Base-by-base conservation (phyloP, 2,888 invertebrate genomes). In the Ypsolopha scabrella region DNA sequence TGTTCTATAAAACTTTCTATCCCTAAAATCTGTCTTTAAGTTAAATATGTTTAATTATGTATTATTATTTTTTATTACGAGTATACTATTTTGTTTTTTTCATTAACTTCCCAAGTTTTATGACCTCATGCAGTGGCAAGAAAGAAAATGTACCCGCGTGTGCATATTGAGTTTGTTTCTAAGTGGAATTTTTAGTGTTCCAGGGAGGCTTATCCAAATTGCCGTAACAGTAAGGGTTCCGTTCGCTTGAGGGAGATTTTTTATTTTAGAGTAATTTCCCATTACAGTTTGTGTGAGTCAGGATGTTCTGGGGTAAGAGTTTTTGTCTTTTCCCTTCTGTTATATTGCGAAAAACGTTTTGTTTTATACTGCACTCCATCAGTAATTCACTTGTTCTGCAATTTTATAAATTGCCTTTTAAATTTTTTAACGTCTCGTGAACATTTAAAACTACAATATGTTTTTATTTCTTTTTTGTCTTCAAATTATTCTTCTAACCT, bases 261-360 rank as follows among this genome's bases (percentile, higher is more conserved):
- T 78, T 79, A 79, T 80, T 80, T 80, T 80, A 80, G 72, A 80
- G 80, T 80, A 80, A 80, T 80, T 80, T 80, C 74, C 75, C 76
- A 80, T 80, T 80, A 79, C 80, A 73, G 76, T 76, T 75, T 80
- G 76, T 79, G 77, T 75, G 80, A 77, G 69, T 66, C 68, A 63
- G 64, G 62, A 65, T 65, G 63, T 71, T 68, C 75, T 75, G 76
- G 80, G 80, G 80, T 72, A 67, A 59, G 59, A 64, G 70, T 78
- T 77, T 68, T 53, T 53, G 9, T 13, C 34, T 67, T 36, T 52
- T 51, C 52, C 51, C 58, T 60, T 56, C 24, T 10, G 9, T 72
- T 70, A 66, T 68, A 64, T 65, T 62, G 62, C 60, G 57, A 14
- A 24, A 8, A 34, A 57, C 58, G 59, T 61, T 63, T 62, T 65